Base-by-base conservation (phyloP, 2,797 vertebrate species). In the Numenius phaeopus region DNA sequence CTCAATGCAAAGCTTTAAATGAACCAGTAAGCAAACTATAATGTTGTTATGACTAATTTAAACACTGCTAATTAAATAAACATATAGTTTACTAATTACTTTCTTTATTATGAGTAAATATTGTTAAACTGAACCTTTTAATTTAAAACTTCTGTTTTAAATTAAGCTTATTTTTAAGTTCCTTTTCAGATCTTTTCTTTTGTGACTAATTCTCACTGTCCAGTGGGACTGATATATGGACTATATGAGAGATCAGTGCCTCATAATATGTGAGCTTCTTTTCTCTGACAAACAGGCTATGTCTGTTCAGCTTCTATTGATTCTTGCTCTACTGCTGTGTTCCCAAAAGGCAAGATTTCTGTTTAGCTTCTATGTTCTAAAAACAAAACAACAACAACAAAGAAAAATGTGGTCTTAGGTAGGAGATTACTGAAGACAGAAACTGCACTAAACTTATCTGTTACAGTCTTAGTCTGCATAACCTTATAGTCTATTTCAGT, bases 1-100 rank as follows among this genome's bases (percentile, higher is more conserved):
- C 77, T 94, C 30, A 50, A 34, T 70, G 29, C 22, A 92, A 83
- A 94, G 11, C 7, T 87, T 86, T 80, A 95, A 95, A 94, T 84
- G 39, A 93, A 88, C 14, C 20, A 87, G n/a, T 82, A 57, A 96
- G 52, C 78, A 75, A 90, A 67, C 7, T 54, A 23, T 29, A 73
- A 73, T 87, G 18, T 37, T 80, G 23, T 61, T 81, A 54, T n/a
- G 34, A 49, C 19, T 72, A 18, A 37, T 91, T 69, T 83, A 73
- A 96, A 77, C 7, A 44, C 55, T 78, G 21, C 10, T 80, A 77
- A 91, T 75, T 78, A 83, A 92, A 79, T 57, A 52, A 18, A 66
- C 11, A 24, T 39, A 30, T 40, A 77, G 91, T 90, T 39, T 80
- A 49, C 29, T 67, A 46, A 79, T 90, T 81, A 26, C 13, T 82